Percentiles rank a stretch among this genome's conserved stretches.
Evolutionary conservation across 2,888 invertebrate species (phyloP).

Genomic region (Nomada ruficornis): DNA sequence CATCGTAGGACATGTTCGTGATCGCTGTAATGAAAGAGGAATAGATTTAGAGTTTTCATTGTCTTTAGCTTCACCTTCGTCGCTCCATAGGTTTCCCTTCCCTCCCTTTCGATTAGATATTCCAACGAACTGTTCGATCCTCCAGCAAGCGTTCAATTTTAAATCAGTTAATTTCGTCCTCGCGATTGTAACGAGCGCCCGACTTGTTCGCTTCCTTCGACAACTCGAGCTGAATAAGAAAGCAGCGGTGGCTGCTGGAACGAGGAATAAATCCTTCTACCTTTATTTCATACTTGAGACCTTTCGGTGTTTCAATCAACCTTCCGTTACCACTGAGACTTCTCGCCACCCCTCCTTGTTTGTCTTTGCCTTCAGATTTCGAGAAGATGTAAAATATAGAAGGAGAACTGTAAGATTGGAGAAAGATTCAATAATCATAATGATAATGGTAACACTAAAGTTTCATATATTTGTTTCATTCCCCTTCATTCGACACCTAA

Average conservation of each 20-base stretch:
- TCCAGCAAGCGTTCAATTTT: conserved; percentile 5
- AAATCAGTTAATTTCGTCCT: conserved; percentile 32
- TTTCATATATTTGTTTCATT: too few species aligned
- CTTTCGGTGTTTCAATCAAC: not conserved
- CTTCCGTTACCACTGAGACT: not conserved
- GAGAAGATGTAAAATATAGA: not conserved
- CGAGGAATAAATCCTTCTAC: conserved; percentile 1
- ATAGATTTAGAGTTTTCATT: not conserved
- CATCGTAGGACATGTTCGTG: not conserved
- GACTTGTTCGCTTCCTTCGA: not conserved
- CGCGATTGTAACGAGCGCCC: not conserved
- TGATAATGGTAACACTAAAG: too few species aligned
- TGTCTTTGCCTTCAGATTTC: not conserved
- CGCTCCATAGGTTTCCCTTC: not conserved
- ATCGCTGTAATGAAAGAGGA: not conserved
- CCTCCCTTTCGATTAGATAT: not conserved
- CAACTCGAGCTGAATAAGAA: not conserved
- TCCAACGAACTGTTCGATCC: not conserved
- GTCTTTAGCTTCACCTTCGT: not conserved
- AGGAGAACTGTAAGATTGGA: too few species aligned
- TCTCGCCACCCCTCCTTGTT: not conserved
- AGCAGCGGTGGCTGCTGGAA: not conserved
- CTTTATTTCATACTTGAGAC: not conserved
- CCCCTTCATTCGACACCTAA: too few species aligned
- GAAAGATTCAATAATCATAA: too few species aligned